These are phyloP conservation scores for Myodes glareolus DNA, from an alignment of 2,113 vertebrate species.

Conservation along the genomic window DNA sequence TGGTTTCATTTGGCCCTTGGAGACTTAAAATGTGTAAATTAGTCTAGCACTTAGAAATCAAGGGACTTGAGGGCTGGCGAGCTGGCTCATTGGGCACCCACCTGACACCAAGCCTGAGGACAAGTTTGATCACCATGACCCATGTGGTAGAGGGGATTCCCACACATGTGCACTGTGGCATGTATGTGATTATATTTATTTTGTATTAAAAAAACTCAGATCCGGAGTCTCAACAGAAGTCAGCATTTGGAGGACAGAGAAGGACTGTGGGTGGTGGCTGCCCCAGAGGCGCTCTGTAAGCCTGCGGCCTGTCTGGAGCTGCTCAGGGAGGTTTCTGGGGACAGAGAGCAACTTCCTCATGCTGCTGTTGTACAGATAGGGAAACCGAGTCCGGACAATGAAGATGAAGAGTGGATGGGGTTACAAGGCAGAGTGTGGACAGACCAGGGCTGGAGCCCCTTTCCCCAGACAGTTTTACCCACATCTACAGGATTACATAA, in stretches of 20 bases:
- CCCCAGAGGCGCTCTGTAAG: not conserved
- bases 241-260: not conserved
- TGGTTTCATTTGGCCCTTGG: not conserved
- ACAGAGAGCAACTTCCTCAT: not conserved
- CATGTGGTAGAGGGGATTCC: not conserved
- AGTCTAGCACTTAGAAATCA: not conserved
- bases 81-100: not conserved
- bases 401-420: not conserved
- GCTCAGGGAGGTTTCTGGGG: not conserved
- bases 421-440: not conserved
- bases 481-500: fast-evolving
- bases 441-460: no score
- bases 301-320: not conserved
- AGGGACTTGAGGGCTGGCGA: not conserved
- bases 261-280: fast-evolving
- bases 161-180: not conserved
- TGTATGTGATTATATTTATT: not conserved
- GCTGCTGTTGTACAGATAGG: not conserved
- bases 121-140: not conserved
- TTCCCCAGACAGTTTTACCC: not conserved
- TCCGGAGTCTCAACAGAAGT: not conserved
- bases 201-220: not conserved
- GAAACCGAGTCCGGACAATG: not conserved
- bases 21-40: not conserved
- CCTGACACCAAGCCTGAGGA: not conserved